A percentile compares a stretch with the other conserved stretches of the same genome.
These are phyloP conservation scores for Triops cancriformis DNA, from an alignment of 1,140 invertebrate species.

Conservation along the genomic window DNA sequence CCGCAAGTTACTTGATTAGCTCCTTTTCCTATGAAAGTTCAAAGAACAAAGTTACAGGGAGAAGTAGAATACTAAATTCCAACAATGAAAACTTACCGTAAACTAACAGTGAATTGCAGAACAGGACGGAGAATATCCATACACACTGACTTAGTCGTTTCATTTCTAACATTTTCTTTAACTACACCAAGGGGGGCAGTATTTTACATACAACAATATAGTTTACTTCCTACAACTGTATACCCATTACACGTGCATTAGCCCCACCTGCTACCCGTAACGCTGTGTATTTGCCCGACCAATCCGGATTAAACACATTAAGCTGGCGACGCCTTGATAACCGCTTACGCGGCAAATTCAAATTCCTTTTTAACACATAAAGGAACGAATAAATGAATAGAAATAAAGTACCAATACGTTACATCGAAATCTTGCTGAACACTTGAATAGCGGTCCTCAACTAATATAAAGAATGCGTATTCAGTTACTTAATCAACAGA, in stretches of 20 bases:
- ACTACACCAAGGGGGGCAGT: not conserved
- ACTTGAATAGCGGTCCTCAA: too few species aligned
- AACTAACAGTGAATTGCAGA: not conserved
- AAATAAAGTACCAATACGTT: too few species aligned
- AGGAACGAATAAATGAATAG: too few species aligned
- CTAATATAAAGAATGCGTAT: too few species aligned
- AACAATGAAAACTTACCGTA: not conserved
- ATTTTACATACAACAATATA: not conserved
- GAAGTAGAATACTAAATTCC: not conserved
- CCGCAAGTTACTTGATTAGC: conserved; percentile 82
- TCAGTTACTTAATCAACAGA: too few species aligned
- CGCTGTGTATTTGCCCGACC: not conserved
- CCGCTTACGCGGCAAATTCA: not conserved
- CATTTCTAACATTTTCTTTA: too few species aligned
- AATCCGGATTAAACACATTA: not conserved
- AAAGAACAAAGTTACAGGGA: not conserved
- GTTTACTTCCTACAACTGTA: not conserved
- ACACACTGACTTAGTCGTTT: too few species aligned
- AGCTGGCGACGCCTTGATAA: not conserved
- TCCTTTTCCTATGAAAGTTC: conserved; percentile 40
- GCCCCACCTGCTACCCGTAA: not conserved
- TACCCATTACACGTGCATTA: not conserved
- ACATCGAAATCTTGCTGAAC: too few species aligned
- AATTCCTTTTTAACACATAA: too few species aligned
- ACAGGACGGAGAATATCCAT: not conserved